These are phyloP conservation scores for Metopolophium dirhodum DNA, from an alignment of 1,140 invertebrate species.

Conservation along the genomic window DNA sequence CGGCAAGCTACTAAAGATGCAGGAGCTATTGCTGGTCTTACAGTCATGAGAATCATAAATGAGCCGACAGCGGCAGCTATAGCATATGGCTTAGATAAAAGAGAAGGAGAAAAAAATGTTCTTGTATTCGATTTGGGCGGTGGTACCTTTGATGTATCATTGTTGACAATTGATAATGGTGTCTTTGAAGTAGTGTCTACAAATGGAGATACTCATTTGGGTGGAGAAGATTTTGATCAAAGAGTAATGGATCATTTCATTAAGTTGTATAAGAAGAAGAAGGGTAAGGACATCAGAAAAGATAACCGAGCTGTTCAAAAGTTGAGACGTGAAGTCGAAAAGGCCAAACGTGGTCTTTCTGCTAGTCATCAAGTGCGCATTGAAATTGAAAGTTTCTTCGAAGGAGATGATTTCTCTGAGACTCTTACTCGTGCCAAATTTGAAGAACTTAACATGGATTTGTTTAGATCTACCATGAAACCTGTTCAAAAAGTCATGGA, in stretches of 20 bases:
- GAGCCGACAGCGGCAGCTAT: conserved; percentile 99
- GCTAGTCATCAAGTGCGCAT: conserved; percentile 92
- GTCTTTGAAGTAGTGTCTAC: conserved; percentile 93
- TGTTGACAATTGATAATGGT: conserved; percentile 98
- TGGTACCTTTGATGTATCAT: conserved; percentile 99
- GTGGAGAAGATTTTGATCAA: conserved; percentile 99
- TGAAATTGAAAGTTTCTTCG: conserved; percentile 99
- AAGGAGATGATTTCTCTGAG: conserved; percentile 99
- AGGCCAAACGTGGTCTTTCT: conserved; percentile 95
- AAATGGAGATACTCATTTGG: conserved; percentile 98
- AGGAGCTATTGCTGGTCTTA: conserved; percentile 87
- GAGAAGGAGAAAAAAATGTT: conserved; percentile 98
- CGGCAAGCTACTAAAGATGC: conserved; percentile 96
- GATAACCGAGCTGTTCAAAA: conserved; percentile 96
- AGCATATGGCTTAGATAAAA: conserved; percentile 99
- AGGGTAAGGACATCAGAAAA: conserved; percentile 95
- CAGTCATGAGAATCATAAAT: conserved; percentile 99
- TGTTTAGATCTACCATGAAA: conserved; percentile 97
- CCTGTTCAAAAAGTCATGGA: conserved; percentile 98
- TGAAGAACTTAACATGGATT: conserved; percentile 99
- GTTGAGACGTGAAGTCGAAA: conserved; percentile 95
- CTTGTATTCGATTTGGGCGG: conserved; percentile 99
- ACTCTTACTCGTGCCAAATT: conserved; percentile 98
- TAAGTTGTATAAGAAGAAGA: conserved; percentile 98
- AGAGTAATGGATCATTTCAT: conserved; percentile 99